A percentile compares a stretch with the other conserved stretches of the same genome.
phyloP scores from a whole-genome alignment of 1,140 invertebrate genomes.

The Drosophila obscura region DNA sequence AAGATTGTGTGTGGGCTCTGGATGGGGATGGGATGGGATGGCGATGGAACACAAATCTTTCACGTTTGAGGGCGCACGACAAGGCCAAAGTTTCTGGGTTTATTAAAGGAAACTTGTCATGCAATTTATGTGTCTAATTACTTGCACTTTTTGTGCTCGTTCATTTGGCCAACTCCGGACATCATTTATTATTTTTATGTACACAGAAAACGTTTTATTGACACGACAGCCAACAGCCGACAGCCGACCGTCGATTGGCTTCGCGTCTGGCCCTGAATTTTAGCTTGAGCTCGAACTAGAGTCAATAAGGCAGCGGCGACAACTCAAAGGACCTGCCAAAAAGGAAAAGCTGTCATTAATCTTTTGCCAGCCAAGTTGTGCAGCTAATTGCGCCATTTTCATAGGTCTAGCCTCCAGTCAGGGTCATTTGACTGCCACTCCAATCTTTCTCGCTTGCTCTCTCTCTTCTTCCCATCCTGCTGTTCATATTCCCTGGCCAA shows the following conservation, averaged over 20 bases:
- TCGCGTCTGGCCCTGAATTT: background rate
- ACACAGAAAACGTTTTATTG: conserved; percentile 71
- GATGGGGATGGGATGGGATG: background rate
- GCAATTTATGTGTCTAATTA: conserved; percentile 74
- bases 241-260: conserved; percentile 34
- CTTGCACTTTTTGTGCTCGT: conserved; percentile 54
- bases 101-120: conserved; percentile 52
- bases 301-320: conserved; percentile 68
- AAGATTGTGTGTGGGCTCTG: background rate
- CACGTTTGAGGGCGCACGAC: background rate
- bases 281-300: conserved; percentile 3
- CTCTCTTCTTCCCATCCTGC: conserved; percentile 4
- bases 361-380: conserved; percentile 70
- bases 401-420: conserved; percentile 51
- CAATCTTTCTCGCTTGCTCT: background rate
- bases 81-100: conserved; percentile 10
- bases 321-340: conserved; percentile 51
- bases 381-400: conserved; percentile 74
- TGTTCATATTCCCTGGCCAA: conserved; percentile 27
- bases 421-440: conserved; percentile 40
- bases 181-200: conserved; percentile 80
- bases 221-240: conserved; percentile 35
- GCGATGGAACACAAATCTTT: conserved; percentile 8
- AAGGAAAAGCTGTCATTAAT: conserved; percentile 62
- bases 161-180: conserved; percentile 48